A percentile compares a stretch with the other conserved stretches of the same genome.
Conservation (phyloP, 2,113 vertebrate species). For the Gadus macrocephalus region DNA sequence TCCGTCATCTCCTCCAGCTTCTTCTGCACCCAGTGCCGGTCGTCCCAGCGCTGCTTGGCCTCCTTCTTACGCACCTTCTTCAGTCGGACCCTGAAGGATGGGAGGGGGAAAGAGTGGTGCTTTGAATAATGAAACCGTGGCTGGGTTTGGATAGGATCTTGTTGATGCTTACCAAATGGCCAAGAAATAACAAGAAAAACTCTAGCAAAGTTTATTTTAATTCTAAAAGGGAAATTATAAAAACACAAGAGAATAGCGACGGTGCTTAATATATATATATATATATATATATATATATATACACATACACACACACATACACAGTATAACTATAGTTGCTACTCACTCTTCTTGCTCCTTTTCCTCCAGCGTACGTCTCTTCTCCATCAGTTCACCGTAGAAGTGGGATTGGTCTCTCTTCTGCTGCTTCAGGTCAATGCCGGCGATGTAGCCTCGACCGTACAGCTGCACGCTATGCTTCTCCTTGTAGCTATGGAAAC, state of each 20-base stretch:
- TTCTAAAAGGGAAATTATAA: not conserved
- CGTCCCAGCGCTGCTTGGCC: constrained; percentile 98
- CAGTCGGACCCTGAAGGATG: constrained; percentile 75
- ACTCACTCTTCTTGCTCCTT: constrained; percentile 98
- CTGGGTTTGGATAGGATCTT: too few relatives aligned
- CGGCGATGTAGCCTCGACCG: constrained; percentile 93
- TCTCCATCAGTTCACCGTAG: constrained; percentile 97
- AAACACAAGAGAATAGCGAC: not conserved
- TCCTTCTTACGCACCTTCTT: constrained; percentile 96
- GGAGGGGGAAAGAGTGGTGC: not conserved
- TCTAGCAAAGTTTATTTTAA: not conserved
- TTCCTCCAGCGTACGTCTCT: constrained; percentile 90
- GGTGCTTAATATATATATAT: not conserved
- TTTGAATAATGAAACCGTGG: too few relatives aligned
- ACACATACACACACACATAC: too few relatives aligned
- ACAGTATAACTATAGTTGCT: not conserved
- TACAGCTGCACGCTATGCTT: constrained; percentile 92
- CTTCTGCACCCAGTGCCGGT: constrained; percentile 98
- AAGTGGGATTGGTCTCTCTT: constrained; percentile 95
- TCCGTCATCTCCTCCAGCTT: constrained; percentile 98
- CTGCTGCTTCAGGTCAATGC: constrained; percentile 96
- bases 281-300: too few relatives aligned
- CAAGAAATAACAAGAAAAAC: too few relatives aligned
- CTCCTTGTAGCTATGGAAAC: constrained; percentile 84
- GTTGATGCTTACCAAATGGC: too few relatives aligned